phyloP scores from a whole-genome alignment of 2,113 vertebrate genomes.

The Podilymbus podiceps region DNA sequence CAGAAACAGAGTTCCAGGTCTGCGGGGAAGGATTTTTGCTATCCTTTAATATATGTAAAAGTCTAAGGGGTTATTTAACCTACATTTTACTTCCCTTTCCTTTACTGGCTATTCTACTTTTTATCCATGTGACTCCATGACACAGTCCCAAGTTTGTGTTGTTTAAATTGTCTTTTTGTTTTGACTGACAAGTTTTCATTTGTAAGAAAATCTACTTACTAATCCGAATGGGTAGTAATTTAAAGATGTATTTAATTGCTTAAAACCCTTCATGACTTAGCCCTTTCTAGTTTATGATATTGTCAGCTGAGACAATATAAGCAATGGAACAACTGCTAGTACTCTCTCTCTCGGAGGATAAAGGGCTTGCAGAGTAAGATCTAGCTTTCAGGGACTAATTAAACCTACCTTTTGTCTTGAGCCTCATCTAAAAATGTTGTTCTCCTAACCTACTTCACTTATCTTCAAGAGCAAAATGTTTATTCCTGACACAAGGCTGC shows the following conservation, averaged over 20 bases:
- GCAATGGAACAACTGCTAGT: neutral
- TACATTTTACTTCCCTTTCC: neutral
- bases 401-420: neutral
- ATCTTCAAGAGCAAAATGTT: neutral
- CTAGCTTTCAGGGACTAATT: neutral
- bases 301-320: neutral
- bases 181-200: neutral
- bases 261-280: neutral
- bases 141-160: neutral
- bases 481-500: neutral
- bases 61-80: neutral
- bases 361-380: neutral
- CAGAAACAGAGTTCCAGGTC: neutral
- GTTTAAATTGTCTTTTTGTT: neutral
- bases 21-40: fast-evolving
- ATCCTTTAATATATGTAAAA: neutral
- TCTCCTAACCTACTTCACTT: neutral
- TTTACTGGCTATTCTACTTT: neutral
- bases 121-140: neutral
- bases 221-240: neutral
- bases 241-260: conserved; percentile 8
- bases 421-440: neutral
- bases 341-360: neutral
- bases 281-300: neutral
- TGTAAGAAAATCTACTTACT: neutral